phyloP scores from a whole-genome alignment of 2,888 invertebrate genomes.

The Oligia strigilis region DNA sequence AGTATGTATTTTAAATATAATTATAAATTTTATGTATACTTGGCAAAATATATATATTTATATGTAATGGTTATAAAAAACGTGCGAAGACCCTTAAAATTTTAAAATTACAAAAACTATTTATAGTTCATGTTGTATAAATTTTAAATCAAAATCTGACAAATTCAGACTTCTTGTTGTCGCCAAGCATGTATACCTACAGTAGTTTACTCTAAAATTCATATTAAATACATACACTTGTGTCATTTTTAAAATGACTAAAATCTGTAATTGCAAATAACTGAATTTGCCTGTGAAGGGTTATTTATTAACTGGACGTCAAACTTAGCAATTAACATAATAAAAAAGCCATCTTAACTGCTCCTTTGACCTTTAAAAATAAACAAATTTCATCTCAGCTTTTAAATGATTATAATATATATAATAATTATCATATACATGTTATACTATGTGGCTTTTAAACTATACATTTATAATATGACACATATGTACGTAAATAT shows the following conservation, averaged over 20 bases:
- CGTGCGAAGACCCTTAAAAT: constrained; percentile 2
- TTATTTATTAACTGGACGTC: no score
- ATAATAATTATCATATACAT: background rate
- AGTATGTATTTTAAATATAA: constrained; percentile 12
- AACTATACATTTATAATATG: constrained; percentile 13
- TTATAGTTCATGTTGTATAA: background rate
- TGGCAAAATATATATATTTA: constrained; percentile 18
- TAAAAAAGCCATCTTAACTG: background rate
- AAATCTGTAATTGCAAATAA: background rate
- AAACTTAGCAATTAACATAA: background rate
- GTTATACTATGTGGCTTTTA: constrained; percentile 5
- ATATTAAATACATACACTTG: background rate
- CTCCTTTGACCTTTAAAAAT: constrained; percentile 14
- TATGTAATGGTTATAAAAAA: constrained; percentile 5
- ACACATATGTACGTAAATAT: constrained; percentile 1
- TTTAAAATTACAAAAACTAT: background rate
- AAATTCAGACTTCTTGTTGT: background rate
- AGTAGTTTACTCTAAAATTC: background rate
- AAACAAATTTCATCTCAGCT: constrained; percentile 11
- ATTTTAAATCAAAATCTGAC: background rate
- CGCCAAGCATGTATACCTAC: background rate
- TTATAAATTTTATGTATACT: constrained; percentile 27
- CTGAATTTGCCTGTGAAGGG: background rate
- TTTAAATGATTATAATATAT: background rate
- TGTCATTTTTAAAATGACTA: background rate